Conservation (phyloP, 2,888 invertebrate species). For the Apotomis turbidana region DNA sequence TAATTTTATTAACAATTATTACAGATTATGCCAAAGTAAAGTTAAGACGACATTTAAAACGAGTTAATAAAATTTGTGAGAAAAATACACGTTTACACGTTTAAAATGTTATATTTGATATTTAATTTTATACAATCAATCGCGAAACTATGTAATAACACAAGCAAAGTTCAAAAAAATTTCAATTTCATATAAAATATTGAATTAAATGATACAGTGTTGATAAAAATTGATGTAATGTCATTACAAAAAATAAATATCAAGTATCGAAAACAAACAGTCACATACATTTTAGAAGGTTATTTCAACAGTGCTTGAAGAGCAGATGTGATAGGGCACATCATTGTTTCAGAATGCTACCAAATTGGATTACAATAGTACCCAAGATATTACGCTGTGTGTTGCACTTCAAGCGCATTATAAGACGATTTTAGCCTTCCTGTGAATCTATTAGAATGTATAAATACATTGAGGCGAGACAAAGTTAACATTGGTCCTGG, state of each 20-base stretch:
- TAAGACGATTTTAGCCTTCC: background rate
- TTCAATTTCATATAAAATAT: background rate
- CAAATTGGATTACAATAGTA: background rate
- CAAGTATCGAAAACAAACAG: background rate
- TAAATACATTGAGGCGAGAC: background rate
- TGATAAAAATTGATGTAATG: background rate
- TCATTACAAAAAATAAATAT: background rate
- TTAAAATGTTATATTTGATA: background rate
- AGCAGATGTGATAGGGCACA: background rate
- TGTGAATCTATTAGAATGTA: background rate
- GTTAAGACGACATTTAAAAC: background rate
- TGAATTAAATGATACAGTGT: background rate
- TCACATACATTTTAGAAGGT: background rate
- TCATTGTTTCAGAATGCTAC: background rate
- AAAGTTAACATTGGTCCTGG: background rate
- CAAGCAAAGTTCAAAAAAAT: conserved; percentile 1
- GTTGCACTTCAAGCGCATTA: background rate
- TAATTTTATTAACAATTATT: conserved; percentile 33
- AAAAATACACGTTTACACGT: background rate
- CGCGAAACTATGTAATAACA: background rate
- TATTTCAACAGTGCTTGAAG: background rate
- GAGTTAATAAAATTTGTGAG: background rate
- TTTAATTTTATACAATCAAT: background rate
- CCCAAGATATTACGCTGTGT: conserved; percentile 6
- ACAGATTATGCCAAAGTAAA: conserved; percentile 34